Percentiles rank a stretch among this genome's conserved stretches.
These are phyloP conservation scores for Ormyrus rosae DNA, from an alignment of 2,888 invertebrate species.

Conservation along the genomic window DNA sequence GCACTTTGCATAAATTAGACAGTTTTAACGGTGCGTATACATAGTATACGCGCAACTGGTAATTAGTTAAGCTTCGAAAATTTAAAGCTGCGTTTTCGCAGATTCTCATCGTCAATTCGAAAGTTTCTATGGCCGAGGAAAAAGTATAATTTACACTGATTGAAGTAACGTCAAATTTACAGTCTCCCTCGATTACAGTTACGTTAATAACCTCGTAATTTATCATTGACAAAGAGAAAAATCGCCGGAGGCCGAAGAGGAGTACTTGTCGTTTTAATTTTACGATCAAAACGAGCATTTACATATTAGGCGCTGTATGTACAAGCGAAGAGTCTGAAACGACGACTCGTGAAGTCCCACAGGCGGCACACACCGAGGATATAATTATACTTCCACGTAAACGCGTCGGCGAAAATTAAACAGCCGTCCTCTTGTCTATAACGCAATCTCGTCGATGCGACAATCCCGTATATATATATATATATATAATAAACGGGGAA, in stretches of 20 bases:
- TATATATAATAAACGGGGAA: neutral
- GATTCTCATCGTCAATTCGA: no score
- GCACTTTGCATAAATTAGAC: no score
- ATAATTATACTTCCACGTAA: slow-evolving; percentile 32
- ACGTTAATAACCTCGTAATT: slow-evolving; percentile 54
- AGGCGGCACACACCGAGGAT: neutral
- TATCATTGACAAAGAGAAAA: slow-evolving; percentile 49
- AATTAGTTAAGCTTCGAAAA: no score
- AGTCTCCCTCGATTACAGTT: slow-evolving; percentile 51
- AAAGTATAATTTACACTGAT: slow-evolving; percentile 43
- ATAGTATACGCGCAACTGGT: no score
- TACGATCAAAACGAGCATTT: slow-evolving; percentile 56
- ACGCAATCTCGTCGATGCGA: neutral
- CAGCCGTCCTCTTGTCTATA: neutral
- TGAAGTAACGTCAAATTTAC: slow-evolving; percentile 38
- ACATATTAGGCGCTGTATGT: slow-evolving; percentile 43
- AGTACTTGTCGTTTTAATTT: slow-evolving; percentile 50
- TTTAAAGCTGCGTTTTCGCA: no score
- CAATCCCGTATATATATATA: no score
- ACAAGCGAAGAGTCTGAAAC: slow-evolving; percentile 18
- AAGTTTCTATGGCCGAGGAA: neutral
- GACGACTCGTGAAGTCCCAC: neutral
- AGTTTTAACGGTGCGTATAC: no score
- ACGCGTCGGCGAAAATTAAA: slow-evolving; percentile 35
- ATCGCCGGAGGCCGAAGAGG: neutral